A percentile compares a stretch with the other conserved stretches of the same genome.
Evolutionary conservation across 1,140 invertebrate species (phyloP).

Genomic region (Cotesia typhae): DNA sequence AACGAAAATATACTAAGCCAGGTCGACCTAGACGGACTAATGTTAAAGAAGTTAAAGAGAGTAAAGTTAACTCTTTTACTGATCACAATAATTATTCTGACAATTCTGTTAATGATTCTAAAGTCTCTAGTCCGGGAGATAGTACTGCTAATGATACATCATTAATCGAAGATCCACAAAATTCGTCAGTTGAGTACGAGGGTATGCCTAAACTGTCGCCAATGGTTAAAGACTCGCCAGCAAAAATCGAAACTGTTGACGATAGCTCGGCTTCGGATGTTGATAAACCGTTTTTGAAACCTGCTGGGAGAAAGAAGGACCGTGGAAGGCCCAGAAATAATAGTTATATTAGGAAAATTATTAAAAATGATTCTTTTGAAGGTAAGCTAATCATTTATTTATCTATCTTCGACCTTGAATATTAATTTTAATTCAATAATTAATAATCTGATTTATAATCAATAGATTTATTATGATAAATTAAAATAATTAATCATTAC

Average conservation of each 20-base stretch:
- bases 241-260: slow-evolving; percentile 48
- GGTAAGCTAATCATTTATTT: slow-evolving; percentile 44
- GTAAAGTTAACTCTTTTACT: slow-evolving; percentile 24
- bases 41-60: slow-evolving; percentile 45
- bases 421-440: not conserved
- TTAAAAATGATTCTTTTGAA: slow-evolving; percentile 54
- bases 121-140: slow-evolving; percentile 38
- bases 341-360: slow-evolving; percentile 50
- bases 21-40: slow-evolving; percentile 56
- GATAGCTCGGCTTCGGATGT: slow-evolving; percentile 48
- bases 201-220: slow-evolving; percentile 64
- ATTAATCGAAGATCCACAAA: slow-evolving; percentile 46
- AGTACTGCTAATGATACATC: slow-evolving; percentile 39
- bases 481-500: not conserved
- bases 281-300: slow-evolving; percentile 61
- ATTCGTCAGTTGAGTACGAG: slow-evolving; percentile 53
- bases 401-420: not conserved
- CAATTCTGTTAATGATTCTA: slow-evolving; percentile 47
- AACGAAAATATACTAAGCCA: slow-evolving; percentile 58
- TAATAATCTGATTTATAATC: too few relatives aligned
- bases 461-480: too few relatives aligned
- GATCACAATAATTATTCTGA: slow-evolving; percentile 43
- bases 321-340: slow-evolving; percentile 50
- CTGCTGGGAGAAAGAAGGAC: slow-evolving; percentile 52
- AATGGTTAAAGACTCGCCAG: slow-evolving; percentile 55